Base-by-base conservation (phyloP, 2,888 invertebrate species). In the Trachelus tabidus region DNA sequence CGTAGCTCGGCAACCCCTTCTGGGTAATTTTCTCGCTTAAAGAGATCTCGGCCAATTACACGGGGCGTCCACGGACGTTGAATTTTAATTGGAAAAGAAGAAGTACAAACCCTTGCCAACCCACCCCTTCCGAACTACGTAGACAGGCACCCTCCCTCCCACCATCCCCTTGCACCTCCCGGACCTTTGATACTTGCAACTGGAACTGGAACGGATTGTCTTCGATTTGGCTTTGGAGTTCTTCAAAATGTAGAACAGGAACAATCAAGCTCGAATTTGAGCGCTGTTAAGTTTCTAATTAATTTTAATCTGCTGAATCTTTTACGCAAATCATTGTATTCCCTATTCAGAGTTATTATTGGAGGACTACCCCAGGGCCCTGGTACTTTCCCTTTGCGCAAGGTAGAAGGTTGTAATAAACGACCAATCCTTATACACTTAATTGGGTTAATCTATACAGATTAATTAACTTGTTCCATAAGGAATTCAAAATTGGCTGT, bases 1-100 rank as follows among this genome's bases (percentile, higher is more conserved):
- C 79, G 81, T 40, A 73, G 83, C 83, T 85, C 86, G 84, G 86
- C 85, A 87, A 89, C 87, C 89, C 88, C 87, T 90, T 89, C 89
- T 86, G 86, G 89, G 88, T 90, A 90, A 91, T 91, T 91, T 90
- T 90, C 89, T 86, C 88, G 87, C 87, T 90, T 90, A 91, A 91
- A 89, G 88, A 90, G 90, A 89, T 90, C 89, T 87, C 88, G 89
- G 87, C 89, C 90, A 90, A 91, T 91, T 91, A 91, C 90, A 86
- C 88, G 86, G 86, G 83, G 86, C 85, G 87, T 89, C 88, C 86
- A 86, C 87, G 87, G 85, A 85, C 87, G 90, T 88, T 90, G 91
- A 91, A 91, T 91, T 91, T 91, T 90, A 91, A 91, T 91, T 90
- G 90, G 87, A 87, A 87, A 86, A 85, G 86, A 89, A 88, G 86